A percentile compares a stretch with the other conserved stretches of the same genome.
These are phyloP conservation scores for Lepidostoma basale DNA, from an alignment of 1,140 invertebrate genomes.

Conservation along the genomic window DNA sequence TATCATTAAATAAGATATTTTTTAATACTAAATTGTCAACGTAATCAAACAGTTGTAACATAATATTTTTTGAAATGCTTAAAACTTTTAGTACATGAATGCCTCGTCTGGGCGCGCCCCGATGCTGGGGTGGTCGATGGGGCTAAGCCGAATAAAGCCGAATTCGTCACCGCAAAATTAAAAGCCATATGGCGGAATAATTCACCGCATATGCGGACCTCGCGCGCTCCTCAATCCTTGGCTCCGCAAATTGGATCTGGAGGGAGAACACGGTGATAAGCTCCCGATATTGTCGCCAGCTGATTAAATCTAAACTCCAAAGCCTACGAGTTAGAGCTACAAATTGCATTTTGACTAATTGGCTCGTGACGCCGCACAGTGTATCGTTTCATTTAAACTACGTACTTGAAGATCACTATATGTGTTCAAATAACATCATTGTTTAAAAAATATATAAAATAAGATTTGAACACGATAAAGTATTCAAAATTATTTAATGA, in stretches of 20 bases:
- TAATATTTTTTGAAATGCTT: too few species aligned
- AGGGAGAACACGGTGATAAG: constrained; percentile 4
- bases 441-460: too few species aligned
- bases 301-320: constrained; percentile 9
- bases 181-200: constrained; percentile 47
- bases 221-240: not conserved
- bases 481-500: too few species aligned
- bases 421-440: too few species aligned
- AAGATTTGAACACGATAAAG: too few species aligned
- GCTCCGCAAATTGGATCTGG: not conserved
- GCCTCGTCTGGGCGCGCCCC: too few species aligned
- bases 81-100: too few species aligned
- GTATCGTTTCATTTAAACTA: too few species aligned
- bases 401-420: too few species aligned
- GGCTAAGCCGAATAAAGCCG: constrained; percentile 36
- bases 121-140: constrained; percentile 11
- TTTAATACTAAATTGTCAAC: too few species aligned
- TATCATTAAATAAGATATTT: too few species aligned
- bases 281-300: not conserved
- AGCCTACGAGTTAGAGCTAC: not conserved
- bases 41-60: too few species aligned
- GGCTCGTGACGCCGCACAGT: not conserved
- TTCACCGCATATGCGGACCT: constrained; percentile 42
- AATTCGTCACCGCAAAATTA: constrained; percentile 47
- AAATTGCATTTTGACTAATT: constrained; percentile 22